Percentiles rank a stretch among this genome's conserved stretches.
These are phyloP conservation scores for Solenopsis invicta DNA, from an alignment of 1,140 invertebrate genomes.

Conservation along the genomic window DNA sequence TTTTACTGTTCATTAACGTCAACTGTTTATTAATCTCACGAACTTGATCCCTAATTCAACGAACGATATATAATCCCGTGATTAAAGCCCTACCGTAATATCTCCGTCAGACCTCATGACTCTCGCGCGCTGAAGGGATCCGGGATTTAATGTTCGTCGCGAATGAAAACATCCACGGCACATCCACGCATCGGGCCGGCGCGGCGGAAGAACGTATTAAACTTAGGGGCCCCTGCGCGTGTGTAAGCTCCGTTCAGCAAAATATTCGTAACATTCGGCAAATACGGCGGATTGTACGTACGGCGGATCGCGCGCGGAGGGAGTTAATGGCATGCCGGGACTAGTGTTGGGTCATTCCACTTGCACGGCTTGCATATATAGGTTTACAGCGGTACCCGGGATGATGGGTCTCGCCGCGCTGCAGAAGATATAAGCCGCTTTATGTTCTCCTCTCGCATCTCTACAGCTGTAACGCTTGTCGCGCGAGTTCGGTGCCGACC, in stretches of 20 bases:
- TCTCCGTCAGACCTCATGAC: background rate
- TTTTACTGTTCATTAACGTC: background rate
- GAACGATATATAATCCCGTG: slow-evolving; percentile 1
- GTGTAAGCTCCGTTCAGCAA: background rate
- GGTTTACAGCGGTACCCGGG: slow-evolving; percentile 45
- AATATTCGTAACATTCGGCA: slow-evolving; percentile 22
- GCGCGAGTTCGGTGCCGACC: slow-evolving; percentile 14
- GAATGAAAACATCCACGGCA: background rate
- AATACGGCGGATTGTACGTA: background rate
- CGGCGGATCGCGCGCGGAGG: background rate
- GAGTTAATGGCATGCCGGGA: slow-evolving; percentile 48
- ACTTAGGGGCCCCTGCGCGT: background rate
- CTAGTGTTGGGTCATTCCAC: slow-evolving; percentile 60
- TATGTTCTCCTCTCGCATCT: slow-evolving; percentile 47
- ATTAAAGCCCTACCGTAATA: background rate
- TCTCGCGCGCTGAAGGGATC: background rate
- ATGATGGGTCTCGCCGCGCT: slow-evolving; percentile 47
- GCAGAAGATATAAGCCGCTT: slow-evolving; percentile 38
- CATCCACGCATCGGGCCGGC: background rate
- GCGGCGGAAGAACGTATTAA: slow-evolving; percentile 15
- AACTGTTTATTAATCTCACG: background rate
- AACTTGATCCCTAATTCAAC: background rate
- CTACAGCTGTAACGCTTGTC: slow-evolving; percentile 60
- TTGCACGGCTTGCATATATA: slow-evolving; percentile 61
- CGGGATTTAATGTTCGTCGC: background rate